phyloP scores from a whole-genome alignment of 2,888 invertebrate species.

The Agelastica alni region DNA sequence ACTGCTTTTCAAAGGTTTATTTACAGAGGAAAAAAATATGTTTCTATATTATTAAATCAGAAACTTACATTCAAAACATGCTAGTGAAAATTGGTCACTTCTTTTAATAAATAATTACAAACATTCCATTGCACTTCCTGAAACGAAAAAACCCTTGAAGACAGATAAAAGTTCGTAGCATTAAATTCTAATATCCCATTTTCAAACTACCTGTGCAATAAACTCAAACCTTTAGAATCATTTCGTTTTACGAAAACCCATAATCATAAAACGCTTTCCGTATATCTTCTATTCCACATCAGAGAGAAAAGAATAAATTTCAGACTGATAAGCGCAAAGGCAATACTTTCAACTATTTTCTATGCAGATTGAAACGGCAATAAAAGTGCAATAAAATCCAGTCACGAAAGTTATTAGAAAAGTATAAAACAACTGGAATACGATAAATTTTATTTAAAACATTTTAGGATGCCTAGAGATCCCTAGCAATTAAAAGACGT shows the following conservation, averaged over 20 bases:
- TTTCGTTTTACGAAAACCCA: neutral
- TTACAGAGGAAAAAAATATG: too few relatives aligned
- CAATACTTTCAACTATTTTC: conserved; percentile 3
- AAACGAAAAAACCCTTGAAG: too few relatives aligned
- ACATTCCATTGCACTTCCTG: too few relatives aligned
- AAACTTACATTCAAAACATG: too few relatives aligned
- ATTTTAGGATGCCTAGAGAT: too few relatives aligned
- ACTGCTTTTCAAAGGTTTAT: too few relatives aligned
- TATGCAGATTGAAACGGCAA: neutral
- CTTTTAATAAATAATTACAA: too few relatives aligned
- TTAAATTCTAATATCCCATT: too few relatives aligned
- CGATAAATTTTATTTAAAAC: neutral
- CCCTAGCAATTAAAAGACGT: too few relatives aligned
- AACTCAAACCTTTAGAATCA: neutral
- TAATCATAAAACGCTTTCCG: neutral
- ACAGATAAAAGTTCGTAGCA: too few relatives aligned
- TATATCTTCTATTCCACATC: neutral
- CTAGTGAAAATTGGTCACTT: too few relatives aligned
- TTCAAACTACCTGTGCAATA: neutral
- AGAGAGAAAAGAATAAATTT: neutral
- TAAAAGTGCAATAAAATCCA: conserved; percentile 4
- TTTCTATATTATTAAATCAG: too few relatives aligned
- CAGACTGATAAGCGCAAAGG: conserved; percentile 1
- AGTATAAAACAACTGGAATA: neutral
- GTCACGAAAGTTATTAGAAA: conserved; percentile 5